Evolutionary conservation across 2,888 invertebrate species (phyloP).

Genomic region (Onchidella celtica): DNA sequence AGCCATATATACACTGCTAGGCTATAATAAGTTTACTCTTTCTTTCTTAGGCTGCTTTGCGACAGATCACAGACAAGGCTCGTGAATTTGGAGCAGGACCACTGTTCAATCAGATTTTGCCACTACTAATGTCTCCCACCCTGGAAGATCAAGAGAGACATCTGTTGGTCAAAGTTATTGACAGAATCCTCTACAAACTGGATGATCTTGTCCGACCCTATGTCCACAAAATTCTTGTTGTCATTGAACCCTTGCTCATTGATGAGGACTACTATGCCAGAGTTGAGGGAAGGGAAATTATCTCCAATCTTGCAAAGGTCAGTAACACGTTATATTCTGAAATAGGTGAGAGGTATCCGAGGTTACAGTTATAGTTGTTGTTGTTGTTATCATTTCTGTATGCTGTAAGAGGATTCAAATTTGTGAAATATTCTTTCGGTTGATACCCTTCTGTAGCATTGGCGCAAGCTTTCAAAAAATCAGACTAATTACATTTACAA

Average conservation of each 20-base stretch:
- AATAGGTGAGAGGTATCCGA: too few species aligned
- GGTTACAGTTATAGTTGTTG: too few species aligned
- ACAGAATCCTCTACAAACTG: constrained; percentile 97
- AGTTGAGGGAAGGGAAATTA: constrained; percentile 99
- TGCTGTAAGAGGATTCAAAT: neutral
- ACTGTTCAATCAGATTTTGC: constrained; percentile 98
- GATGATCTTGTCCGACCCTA: constrained; percentile 99
- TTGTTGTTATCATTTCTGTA: neutral
- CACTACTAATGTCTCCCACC: constrained; percentile 99
- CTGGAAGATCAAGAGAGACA: constrained; percentile 99
- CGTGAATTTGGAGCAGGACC: constrained; percentile 99
- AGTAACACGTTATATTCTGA: too few species aligned
- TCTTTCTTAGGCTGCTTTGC: constrained; percentile 87
- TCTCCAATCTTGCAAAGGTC: constrained; percentile 96
- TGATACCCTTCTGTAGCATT: too few species aligned
- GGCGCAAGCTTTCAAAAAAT: too few species aligned
- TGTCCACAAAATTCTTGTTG: constrained; percentile 99
- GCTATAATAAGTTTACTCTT: constrained; percentile 6
- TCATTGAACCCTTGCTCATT: constrained; percentile 98
- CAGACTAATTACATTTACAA: too few species aligned
- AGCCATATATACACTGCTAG: too few species aligned
- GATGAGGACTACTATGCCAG: constrained; percentile 99
- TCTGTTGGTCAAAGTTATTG: constrained; percentile 98
- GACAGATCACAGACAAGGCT: constrained; percentile 99
- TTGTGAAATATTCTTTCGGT: too few species aligned